phyloP scores from a whole-genome alignment of 2,888 invertebrate genomes.

The Mamestra brassicae region DNA sequence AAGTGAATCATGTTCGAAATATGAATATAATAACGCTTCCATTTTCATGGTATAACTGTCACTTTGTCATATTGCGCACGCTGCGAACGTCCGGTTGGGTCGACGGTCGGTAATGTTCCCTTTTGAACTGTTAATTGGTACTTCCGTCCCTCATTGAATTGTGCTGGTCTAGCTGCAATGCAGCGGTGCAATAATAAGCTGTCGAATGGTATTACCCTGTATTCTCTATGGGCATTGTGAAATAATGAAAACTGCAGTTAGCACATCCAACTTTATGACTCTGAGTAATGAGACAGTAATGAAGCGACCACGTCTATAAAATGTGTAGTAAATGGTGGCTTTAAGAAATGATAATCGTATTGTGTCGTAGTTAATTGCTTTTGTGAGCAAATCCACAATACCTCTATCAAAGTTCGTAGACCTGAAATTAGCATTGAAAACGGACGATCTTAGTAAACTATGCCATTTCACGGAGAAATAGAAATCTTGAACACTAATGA shows the following conservation, averaged over 20 bases:
- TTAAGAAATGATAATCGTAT: constrained; percentile 7
- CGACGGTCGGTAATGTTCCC: constrained; percentile 64
- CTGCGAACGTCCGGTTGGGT: constrained; percentile 42
- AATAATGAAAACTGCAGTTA: constrained; percentile 23
- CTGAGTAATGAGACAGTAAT: constrained; percentile 12
- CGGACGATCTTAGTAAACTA: neutral
- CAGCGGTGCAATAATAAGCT: constrained; percentile 45
- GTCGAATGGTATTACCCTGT: constrained; percentile 6
- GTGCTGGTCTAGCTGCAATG: constrained; percentile 59
- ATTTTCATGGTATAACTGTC: constrained; percentile 50
- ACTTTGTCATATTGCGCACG: constrained; percentile 50
- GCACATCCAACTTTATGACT: constrained; percentile 16
- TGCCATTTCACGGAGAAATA: constrained; percentile 1
- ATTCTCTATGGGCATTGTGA: constrained; percentile 6
- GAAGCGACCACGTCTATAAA: constrained; percentile 9
- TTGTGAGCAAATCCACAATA: constrained; percentile 4
- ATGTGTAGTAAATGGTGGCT: constrained; percentile 6
- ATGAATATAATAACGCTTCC: constrained; percentile 39
- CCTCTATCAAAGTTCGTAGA: neutral
- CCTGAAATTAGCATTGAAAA: neutral
- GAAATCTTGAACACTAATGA: constrained; percentile 14
- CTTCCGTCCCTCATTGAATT: constrained; percentile 71
- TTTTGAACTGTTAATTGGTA: constrained; percentile 72
- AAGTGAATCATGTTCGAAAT: constrained; percentile 57
- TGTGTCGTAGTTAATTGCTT: constrained; percentile 11